Evolutionary conservation across 2,888 invertebrate genomes (phyloP).

Genomic region (Hipparchia sbordonii): DNA sequence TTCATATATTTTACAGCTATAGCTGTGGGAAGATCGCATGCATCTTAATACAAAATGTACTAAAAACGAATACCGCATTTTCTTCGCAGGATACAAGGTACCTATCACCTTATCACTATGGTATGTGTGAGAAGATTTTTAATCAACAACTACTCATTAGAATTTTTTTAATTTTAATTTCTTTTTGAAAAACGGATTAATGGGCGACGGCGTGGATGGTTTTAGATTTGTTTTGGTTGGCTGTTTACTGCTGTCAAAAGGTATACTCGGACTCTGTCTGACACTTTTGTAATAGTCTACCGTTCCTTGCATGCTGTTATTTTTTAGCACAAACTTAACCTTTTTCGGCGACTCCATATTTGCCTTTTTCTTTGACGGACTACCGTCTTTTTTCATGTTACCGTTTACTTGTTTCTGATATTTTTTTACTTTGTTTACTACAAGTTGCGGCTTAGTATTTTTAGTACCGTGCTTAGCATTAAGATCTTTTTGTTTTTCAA

Average conservation of each 20-base stretch:
- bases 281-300: conserved; percentile 89
- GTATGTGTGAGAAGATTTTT: too few relatives aligned
- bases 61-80: too few relatives aligned
- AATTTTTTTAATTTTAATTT: conserved; percentile 44
- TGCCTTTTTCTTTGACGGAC: conserved; percentile 38
- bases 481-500: conserved; percentile 14
- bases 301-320: conserved; percentile 87
- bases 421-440: conserved; percentile 61
- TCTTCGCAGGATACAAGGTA: too few relatives aligned
- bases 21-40: too few relatives aligned
- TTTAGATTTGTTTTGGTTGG: conserved; percentile 90
- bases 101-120: too few relatives aligned
- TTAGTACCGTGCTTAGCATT: conserved; percentile 22
- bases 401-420: conserved; percentile 52
- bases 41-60: too few relatives aligned
- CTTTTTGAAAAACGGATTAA: conserved; percentile 89
- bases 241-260: conserved; percentile 87
- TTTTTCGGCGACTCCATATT: conserved; percentile 78
- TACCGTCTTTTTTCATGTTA: conserved; percentile 33
- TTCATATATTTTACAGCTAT: too few relatives aligned
- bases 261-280: conserved; percentile 87
- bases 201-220: conserved; percentile 86
- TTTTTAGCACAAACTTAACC: conserved; percentile 88
- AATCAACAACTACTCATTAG: neutral
- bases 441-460: conserved; percentile 41